A percentile compares a stretch with the other conserved stretches of the same genome.
These are phyloP conservation scores for Melanotaenia nigrans DNA, from an alignment of 2,797 vertebrate species.

Conservation along the genomic window DNA sequence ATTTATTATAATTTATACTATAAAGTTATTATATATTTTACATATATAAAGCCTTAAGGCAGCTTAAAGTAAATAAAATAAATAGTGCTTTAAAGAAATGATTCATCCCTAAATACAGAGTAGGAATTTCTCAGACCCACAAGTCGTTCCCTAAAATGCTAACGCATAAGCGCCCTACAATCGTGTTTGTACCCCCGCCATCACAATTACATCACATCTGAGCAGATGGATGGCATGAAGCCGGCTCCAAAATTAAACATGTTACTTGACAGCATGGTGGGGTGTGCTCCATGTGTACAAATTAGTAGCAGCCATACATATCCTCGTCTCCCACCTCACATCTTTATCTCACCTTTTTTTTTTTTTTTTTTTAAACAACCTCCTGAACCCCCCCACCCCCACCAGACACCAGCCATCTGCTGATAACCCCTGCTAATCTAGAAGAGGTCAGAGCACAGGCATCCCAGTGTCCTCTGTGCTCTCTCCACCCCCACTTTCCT, in stretches of 20 bases:
- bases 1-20: too few species aligned
- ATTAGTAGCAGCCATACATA: conserved; percentile 37
- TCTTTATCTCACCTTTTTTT: conserved; percentile 53
- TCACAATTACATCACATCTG: conserved; percentile 37
- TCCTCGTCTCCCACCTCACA: conserved; percentile 23
- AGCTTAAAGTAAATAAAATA: too few species aligned
- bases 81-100: background rate
- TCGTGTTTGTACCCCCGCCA: background rate
- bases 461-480: conserved; percentile 51
- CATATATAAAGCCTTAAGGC: background rate
- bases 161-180: conserved; percentile 16
- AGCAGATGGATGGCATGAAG: conserved; percentile 33
- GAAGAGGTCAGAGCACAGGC: conserved; percentile 68
- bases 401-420: conserved; percentile 65
- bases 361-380: conserved; percentile 27
- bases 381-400: conserved; percentile 10
- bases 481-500: conserved; percentile 15
- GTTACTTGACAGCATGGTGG: conserved; percentile 21
- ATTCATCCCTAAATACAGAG: background rate
- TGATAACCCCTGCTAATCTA: conserved; percentile 74
- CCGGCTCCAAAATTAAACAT: conserved; percentile 33
- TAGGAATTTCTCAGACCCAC: background rate
- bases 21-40: background rate
- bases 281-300: conserved; percentile 35
- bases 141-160: background rate